Percentiles rank a stretch among this genome's conserved stretches.
Evolutionary conservation across 1,140 invertebrate species (phyloP).

Genomic region (Euura lappo): DNA sequence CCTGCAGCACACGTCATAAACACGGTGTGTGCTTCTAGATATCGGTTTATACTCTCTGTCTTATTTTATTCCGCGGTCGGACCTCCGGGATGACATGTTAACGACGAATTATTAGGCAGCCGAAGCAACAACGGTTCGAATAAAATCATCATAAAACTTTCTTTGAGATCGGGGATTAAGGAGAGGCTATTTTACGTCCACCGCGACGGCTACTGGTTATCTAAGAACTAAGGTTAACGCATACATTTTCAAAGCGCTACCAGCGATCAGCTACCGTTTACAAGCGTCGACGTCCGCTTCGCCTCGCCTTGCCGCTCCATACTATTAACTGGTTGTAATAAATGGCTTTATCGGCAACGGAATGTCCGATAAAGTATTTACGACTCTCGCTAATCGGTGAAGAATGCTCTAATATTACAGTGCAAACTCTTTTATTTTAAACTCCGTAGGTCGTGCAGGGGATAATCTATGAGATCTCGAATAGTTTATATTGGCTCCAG

Average conservation of each 20-base stretch:
- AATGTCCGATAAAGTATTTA: neutral
- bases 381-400: neutral
- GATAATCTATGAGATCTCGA: too few species aligned
- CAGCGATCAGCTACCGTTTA: too few species aligned
- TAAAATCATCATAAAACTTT: neutral
- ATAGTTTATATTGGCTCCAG: too few species aligned
- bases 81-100: neutral
- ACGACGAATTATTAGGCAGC: neutral
- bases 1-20: constrained; percentile 32
- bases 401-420: neutral
- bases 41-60: neutral
- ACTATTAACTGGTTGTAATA: neutral
- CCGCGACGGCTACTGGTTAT: too few species aligned
- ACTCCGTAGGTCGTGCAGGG: too few species aligned
- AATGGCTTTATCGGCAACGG: neutral
- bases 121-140: neutral
- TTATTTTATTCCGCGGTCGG: neutral
- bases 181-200: too few species aligned
- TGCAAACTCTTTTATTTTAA: too few species aligned
- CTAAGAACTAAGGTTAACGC: too few species aligned
- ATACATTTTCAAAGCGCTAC: too few species aligned
- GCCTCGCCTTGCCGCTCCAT: too few species aligned
- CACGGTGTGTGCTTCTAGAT: constrained; percentile 17
- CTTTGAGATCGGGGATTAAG: too few species aligned
- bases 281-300: too few species aligned